Evolutionary conservation across 2,888 invertebrate species (phyloP).

Genomic region (Polietes domitor): DNA sequence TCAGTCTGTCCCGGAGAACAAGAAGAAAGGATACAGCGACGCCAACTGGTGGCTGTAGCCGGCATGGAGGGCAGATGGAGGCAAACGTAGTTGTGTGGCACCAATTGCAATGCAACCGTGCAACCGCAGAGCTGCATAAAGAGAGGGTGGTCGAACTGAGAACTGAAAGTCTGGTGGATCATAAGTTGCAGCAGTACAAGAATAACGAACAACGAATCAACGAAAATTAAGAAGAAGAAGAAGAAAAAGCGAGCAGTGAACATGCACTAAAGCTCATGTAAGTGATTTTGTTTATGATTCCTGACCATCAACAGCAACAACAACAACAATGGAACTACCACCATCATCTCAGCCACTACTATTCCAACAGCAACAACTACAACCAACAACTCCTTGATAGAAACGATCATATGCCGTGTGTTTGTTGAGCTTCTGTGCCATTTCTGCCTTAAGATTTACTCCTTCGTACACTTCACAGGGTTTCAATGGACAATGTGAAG

Average conservation of each 20-base stretch:
- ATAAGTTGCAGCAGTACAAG: neutral
- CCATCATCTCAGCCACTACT: neutral
- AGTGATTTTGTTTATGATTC: constrained; percentile 68
- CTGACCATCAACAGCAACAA: constrained; percentile 41
- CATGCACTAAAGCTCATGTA: constrained; percentile 67
- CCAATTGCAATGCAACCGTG: constrained; percentile 15
- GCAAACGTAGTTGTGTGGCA: constrained; percentile 15
- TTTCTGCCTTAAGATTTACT: constrained; percentile 46
- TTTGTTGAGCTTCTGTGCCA: constrained; percentile 41
- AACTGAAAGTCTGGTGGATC: neutral
- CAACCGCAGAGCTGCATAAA: neutral
- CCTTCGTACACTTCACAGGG: constrained; percentile 27
- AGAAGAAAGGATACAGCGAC: neutral
- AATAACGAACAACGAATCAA: constrained; percentile 1
- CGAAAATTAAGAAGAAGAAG: neutral
- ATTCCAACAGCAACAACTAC: neutral
- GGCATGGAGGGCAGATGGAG: neutral
- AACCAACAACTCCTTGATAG: neutral
- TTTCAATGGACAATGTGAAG: constrained; percentile 22
- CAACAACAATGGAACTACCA: constrained; percentile 24
- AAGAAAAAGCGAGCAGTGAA: neutral
- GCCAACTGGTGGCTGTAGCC: neutral
- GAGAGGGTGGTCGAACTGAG: neutral
- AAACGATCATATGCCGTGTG: neutral
- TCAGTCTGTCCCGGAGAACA: neutral